These are phyloP conservation scores for Pteronura brasiliensis DNA, from an alignment of 2,113 vertebrate genomes.

Conservation along the genomic window DNA sequence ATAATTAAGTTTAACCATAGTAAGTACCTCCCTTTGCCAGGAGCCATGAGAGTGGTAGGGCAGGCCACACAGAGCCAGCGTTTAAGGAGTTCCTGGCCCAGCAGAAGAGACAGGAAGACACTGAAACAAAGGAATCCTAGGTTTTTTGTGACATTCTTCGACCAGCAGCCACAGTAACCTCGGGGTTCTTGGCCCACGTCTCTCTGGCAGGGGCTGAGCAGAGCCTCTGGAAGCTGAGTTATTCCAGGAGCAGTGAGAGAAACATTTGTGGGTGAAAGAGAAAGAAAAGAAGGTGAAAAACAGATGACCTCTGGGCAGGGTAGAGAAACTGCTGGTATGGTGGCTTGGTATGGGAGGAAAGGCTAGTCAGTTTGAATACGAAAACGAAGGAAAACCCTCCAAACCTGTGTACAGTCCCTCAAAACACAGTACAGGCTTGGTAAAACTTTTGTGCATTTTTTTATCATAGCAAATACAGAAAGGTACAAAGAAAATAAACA, in stretches of 20 bases:
- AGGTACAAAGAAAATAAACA: not conserved
- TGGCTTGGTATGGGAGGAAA: not conserved
- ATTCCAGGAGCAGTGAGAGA: not conserved
- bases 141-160: not conserved
- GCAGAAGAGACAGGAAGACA: not conserved
- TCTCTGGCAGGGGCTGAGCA: not conserved
- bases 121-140: not conserved
- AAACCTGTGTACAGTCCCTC: not conserved
- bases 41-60: not conserved
- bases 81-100: not conserved
- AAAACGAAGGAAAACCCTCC: not conserved
- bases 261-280: not conserved
- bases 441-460: not conserved
- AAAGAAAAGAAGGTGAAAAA: not conserved
- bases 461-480: not conserved
- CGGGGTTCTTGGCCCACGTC: not conserved
- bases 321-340: not conserved
- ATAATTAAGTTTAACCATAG: not conserved
- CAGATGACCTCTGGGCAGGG: not conserved
- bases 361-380: not conserved
- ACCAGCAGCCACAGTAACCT: not conserved
- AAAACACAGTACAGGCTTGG: not conserved
- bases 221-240: not conserved
- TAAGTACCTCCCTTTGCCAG: not conserved
- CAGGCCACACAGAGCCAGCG: not conserved